Conservation (phyloP, 2,888 invertebrate species). For the Caenorhabditis wallacei region DNA sequence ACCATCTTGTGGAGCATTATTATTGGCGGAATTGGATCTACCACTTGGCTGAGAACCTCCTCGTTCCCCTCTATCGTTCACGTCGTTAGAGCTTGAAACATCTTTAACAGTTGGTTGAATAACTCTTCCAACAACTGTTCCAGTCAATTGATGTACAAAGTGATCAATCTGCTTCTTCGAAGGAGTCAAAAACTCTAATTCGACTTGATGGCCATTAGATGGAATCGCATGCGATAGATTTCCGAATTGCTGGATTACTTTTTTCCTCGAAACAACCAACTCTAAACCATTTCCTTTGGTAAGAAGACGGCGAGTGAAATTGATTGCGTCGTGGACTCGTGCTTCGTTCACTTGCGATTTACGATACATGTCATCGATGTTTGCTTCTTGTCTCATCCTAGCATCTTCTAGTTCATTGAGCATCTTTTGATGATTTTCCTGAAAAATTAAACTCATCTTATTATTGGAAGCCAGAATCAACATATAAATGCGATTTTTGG, state of each 20-base stretch:
- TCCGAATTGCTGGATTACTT: conserved; percentile 77
- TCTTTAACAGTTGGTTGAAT: conserved; percentile 59
- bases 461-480: too few relatives aligned
- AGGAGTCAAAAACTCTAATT: conserved; percentile 74
- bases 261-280: conserved; percentile 75
- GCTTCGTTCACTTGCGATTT: conserved; percentile 75
- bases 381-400: conserved; percentile 74
- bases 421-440: conserved; percentile 53
- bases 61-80: not conserved
- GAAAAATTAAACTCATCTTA: not conserved
- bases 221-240: conserved; percentile 78
- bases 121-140: conserved; percentile 62
- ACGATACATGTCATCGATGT: conserved; percentile 75
- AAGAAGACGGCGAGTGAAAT: conserved; percentile 76
- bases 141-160: conserved; percentile 53
- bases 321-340: conserved; percentile 77
- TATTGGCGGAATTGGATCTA: conserved; percentile 12
- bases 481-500: too few relatives aligned
- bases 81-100: conserved; percentile 1
- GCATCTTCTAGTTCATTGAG: conserved; percentile 74
- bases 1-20: conserved; percentile 28
- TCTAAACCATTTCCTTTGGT: conserved; percentile 76
- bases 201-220: conserved; percentile 72
- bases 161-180: conserved; percentile 67
- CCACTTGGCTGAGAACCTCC: conserved; percentile 11